Conservation (phyloP, 1,140 invertebrate genomes). For the Calliopsis andreniformis region DNA sequence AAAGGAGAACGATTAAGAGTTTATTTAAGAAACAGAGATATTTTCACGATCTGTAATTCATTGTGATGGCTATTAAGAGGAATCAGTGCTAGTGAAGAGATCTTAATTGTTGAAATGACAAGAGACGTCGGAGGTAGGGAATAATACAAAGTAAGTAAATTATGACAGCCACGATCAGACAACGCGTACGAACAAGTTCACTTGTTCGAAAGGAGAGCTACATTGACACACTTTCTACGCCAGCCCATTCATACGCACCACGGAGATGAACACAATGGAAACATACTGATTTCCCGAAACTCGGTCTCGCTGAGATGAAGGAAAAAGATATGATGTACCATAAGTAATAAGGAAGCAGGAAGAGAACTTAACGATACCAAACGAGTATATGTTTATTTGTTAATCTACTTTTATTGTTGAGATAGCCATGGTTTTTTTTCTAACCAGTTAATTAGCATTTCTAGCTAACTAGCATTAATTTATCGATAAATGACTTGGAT, state of each 20-base stretch:
- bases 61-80: no score
- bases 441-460: no score
- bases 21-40: no score
- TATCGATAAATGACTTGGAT: no score
- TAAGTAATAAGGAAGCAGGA: not conserved
- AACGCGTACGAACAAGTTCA: slow-evolving; percentile 26
- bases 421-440: no score
- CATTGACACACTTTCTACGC: slow-evolving; percentile 10
- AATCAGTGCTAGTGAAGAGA: not conserved
- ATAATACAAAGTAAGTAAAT: slow-evolving; percentile 24
- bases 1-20: not conserved
- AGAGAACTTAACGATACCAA: not conserved
- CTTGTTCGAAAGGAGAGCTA: slow-evolving; percentile 4
- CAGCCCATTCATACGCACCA: not conserved
- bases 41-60: no score
- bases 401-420: not conserved
- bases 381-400: not conserved
- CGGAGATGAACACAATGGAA: not conserved
- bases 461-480: no score
- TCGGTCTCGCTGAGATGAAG: not conserved
- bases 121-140: not conserved
- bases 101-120: not conserved
- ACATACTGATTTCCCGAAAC: not conserved
- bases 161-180: slow-evolving; percentile 7
- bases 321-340: not conserved